phyloP scores from a whole-genome alignment of 2,797 vertebrate species.

The Tympanoctomys barrerae region DNA sequence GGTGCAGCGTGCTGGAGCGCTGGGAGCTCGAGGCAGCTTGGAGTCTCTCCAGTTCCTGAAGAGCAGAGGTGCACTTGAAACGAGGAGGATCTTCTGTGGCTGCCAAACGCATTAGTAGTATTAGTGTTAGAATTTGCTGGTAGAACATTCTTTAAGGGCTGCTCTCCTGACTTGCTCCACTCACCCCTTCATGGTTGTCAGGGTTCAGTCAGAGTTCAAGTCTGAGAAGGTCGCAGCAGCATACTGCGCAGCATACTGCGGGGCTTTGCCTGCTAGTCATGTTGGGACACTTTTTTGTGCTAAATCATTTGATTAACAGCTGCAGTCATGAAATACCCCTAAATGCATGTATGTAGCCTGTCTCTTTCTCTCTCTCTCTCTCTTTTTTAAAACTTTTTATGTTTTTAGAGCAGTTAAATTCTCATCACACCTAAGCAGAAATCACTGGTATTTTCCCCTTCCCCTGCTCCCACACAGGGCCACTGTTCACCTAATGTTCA shows the following conservation, averaged over 20 bases:
- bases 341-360: background rate
- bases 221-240: background rate
- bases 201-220: background rate
- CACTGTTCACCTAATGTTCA: background rate
- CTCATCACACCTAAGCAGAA: background rate
- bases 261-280: background rate
- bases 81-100: background rate
- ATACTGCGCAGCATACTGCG: too few species aligned
- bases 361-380: too few species aligned
- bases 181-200: background rate
- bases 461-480: background rate
- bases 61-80: constrained; percentile 18
- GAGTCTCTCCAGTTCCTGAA: background rate
- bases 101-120: constrained; percentile 5
- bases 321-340: background rate
- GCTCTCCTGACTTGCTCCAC: background rate
- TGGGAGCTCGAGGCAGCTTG: background rate
- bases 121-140: constrained; percentile 14
- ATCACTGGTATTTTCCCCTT: background rate
- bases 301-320: background rate
- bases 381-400: background rate
- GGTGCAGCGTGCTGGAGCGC: background rate
- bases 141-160: background rate
- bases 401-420: background rate
- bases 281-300: background rate